Evolutionary conservation across 1,140 invertebrate species (phyloP).

Genomic region (Dreissena rostriformis): DNA sequence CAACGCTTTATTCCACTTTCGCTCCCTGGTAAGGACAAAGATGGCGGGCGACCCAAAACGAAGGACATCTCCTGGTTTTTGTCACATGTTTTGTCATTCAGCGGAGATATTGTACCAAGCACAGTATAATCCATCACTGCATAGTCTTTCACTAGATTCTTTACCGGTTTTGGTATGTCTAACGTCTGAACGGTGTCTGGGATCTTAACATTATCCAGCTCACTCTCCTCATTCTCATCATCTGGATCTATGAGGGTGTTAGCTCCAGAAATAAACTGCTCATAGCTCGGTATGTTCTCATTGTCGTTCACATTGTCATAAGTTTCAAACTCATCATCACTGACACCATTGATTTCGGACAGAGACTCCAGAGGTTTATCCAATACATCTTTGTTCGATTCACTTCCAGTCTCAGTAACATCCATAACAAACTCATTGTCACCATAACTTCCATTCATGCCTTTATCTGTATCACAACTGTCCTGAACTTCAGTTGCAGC

Average conservation of each 20-base stretch:
- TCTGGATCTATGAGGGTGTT: constrained; percentile 2
- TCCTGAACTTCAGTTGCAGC: not conserved
- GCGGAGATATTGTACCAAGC: constrained; percentile 44
- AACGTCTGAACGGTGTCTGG: constrained; percentile 13
- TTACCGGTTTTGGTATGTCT: constrained; percentile 7
- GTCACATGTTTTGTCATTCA: constrained; percentile 23
- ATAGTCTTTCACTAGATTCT: not conserved
- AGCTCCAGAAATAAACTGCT: constrained; percentile 40
- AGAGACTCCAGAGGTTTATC: constrained; percentile 45
- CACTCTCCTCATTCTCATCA: constrained; percentile 18
- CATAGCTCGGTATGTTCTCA: constrained; percentile 46
- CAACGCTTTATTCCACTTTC: constrained; percentile 31
- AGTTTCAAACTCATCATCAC: constrained; percentile 30
- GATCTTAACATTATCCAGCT: not conserved
- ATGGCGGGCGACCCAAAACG: constrained; percentile 30
- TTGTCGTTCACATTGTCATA: constrained; percentile 42
- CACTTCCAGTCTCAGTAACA: not conserved
- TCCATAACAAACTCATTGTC: not conserved
- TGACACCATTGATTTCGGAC: constrained; percentile 52
- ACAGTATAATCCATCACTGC: constrained; percentile 47
- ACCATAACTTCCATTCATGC: not conserved
- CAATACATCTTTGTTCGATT: constrained; percentile 28
- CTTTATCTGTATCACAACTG: not conserved
- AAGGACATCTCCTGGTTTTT: constrained; percentile 39
- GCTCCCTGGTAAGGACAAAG: constrained; percentile 1